These are phyloP conservation scores for Eudemis profundana DNA, from an alignment of 2,888 invertebrate genomes.

Conservation along the genomic window DNA sequence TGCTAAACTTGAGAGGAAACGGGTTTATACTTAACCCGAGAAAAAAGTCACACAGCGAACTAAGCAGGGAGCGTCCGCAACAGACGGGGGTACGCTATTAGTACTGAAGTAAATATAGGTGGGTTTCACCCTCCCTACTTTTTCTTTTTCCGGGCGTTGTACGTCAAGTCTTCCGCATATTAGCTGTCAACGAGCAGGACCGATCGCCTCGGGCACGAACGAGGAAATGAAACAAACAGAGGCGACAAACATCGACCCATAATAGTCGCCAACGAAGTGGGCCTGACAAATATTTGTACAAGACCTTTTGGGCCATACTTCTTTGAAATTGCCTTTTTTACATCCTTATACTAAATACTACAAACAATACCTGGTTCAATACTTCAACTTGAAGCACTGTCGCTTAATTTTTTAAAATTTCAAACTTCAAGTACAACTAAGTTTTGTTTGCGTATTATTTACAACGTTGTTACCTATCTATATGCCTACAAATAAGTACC, in stretches of 20 bases:
- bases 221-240: conserved; percentile 65
- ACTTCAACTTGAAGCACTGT: conserved; percentile 8
- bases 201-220: conserved; percentile 61
- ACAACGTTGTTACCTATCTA: not conserved
- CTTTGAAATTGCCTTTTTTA: conserved; percentile 14
- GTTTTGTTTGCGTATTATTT: conserved; percentile 9
- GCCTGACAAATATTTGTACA: conserved; percentile 63
- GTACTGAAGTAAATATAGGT: conserved; percentile 41
- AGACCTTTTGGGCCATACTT: conserved; percentile 48
- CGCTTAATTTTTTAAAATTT: conserved; percentile 5
- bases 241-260: conserved; percentile 59
- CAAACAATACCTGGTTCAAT: too few species aligned
- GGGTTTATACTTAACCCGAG: conserved; percentile 65
- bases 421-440: conserved; percentile 1
- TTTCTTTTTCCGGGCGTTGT: conserved; percentile 52
- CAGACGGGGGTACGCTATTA: conserved; percentile 33
- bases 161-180: conserved; percentile 69
- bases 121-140: conserved; percentile 43
- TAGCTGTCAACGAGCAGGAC: conserved; percentile 68
- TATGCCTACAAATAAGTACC: too few species aligned
- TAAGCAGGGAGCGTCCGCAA: conserved; percentile 38
- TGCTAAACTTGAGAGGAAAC: conserved; percentile 62
- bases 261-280: conserved; percentile 63
- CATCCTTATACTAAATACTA: not conserved
- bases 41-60: conserved; percentile 57